phyloP scores from a whole-genome alignment of 2,888 invertebrate genomes.

The Ennomos quercinarius region DNA sequence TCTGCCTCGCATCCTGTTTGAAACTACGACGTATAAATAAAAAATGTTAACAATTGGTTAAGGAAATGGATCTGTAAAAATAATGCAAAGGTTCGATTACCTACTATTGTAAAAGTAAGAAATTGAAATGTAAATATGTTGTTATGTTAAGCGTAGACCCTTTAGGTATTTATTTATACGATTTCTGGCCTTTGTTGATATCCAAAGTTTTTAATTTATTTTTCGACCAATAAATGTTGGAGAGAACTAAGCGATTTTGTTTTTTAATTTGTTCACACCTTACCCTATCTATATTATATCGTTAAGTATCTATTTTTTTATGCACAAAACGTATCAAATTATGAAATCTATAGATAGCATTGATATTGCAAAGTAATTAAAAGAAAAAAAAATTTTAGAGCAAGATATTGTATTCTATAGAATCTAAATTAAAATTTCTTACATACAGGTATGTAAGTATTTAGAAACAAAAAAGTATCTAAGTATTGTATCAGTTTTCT shows the following conservation, averaged over 20 bases:
- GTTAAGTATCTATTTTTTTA: no score
- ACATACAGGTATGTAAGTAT: no score
- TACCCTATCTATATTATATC: no score
- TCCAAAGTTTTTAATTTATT: conserved; percentile 86
- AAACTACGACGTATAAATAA: conserved; percentile 61
- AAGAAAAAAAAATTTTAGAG: no score
- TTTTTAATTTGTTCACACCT: conserved; percentile 30
- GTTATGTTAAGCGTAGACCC: conserved; percentile 77
- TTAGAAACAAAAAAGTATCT: no score
- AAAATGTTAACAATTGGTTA: conserved; percentile 62
- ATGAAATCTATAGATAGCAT: no score
- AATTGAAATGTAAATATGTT: conserved; percentile 78
- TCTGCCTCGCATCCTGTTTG: conserved; percentile 55
- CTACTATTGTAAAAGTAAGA: conserved; percentile 43
- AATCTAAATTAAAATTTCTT: no score
- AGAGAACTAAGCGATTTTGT: conserved; percentile 69
- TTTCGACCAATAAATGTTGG: conserved; percentile 86
- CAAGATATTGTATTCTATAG: no score
- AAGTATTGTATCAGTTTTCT: no score
- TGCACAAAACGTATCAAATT: no score
- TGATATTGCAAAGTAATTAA: no score
- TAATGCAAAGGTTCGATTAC: conserved; percentile 48
- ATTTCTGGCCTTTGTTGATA: conserved; percentile 84
- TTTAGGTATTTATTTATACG: conserved; percentile 84
- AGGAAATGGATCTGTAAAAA: conserved; percentile 62